Evolutionary conservation across 2,113 vertebrate genomes (phyloP), one percentile per base, ranked within the genome.

Genomic region (Pan troglodytes): DNA sequence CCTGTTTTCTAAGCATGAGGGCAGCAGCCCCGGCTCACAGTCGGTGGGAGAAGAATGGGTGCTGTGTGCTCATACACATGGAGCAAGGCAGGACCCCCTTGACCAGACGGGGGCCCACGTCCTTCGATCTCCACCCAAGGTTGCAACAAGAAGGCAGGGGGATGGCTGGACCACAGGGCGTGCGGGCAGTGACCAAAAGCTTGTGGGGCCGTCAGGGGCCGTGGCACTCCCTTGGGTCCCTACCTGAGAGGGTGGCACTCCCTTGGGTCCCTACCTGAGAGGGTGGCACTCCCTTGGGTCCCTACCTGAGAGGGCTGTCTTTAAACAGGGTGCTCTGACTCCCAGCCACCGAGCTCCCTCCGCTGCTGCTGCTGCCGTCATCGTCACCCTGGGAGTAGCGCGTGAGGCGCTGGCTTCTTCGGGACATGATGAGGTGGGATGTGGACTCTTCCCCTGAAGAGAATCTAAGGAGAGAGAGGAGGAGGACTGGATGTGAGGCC

Each of bases 351-450:
- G 97, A 98, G 93, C 98, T 98, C 23, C 98, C 82, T 5, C 98
- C 97, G 10, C 98, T 97, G 97, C 99, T 99, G 35, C 98, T 99
- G 96, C 96, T 86, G 48, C 98, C 99, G 1, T 99, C 99, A 0
- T 99, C 99, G 0, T 99, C 99, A 22, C 98, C 99, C 72, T 99
- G 98, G 73, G 99, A 99, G 98, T 99, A 99, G 75, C 99, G 99
- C 0, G 97, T 97, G 13, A 99, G 98, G 83, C 99, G 99, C 93
- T 99, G 99, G 98, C 99, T 99, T 94, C 98, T 98, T 27, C 99
- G 98, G 38, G 98, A 99, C 99, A 99, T 99, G 96, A 72, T 75
- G 76, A 72, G 5, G 23, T 11, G 13, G 64, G 43, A 3, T 0
- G 38, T 4, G 14, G 10, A 8, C 13, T 32, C 79, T 84, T 40